Percentiles rank a stretch among this genome's conserved stretches.
Evolutionary conservation across 2,797 vertebrate genomes (phyloP).

Genomic region (Astyanax mexicanus): DNA sequence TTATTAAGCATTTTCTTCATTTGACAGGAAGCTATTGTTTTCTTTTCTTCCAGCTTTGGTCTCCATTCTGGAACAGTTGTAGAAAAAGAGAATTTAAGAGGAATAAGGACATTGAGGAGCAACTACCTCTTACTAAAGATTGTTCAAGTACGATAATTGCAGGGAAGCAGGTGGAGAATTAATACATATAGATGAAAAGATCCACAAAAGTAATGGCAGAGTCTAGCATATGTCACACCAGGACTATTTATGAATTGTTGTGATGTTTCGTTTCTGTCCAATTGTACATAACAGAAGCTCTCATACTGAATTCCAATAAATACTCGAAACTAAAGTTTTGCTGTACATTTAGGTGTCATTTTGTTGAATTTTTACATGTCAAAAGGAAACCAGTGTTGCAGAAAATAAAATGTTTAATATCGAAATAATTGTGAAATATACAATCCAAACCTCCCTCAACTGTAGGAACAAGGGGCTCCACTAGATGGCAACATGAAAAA

Average conservation of each 20-base stretch:
- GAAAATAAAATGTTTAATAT: background rate
- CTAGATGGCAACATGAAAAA: background rate
- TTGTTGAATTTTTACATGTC: background rate
- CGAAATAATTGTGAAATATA: background rate
- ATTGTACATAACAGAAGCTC: constrained; percentile 82
- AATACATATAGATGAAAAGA: too few relatives aligned
- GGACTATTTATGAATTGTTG: constrained; percentile 78
- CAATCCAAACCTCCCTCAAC: background rate
- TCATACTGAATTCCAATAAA: constrained; percentile 73
- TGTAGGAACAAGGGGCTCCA: background rate
- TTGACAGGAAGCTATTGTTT: too few relatives aligned
- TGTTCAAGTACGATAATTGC: constrained; percentile 29
- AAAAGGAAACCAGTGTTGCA: background rate
- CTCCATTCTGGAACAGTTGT: background rate
- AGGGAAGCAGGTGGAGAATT: too few relatives aligned
- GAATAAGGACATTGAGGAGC: background rate
- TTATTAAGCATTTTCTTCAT: too few relatives aligned
- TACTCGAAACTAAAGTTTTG: constrained; percentile 54
- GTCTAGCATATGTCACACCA: constrained; percentile 48
- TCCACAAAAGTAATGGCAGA: too few relatives aligned
- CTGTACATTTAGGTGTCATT: too few relatives aligned
- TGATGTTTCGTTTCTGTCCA: constrained; percentile 75
- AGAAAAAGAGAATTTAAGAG: background rate
- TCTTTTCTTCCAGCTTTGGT: too few relatives aligned
- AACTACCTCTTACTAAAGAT: constrained; percentile 40